phyloP scores from a whole-genome alignment of 1,140 invertebrate species.

The Phocides pigmalion region DNA sequence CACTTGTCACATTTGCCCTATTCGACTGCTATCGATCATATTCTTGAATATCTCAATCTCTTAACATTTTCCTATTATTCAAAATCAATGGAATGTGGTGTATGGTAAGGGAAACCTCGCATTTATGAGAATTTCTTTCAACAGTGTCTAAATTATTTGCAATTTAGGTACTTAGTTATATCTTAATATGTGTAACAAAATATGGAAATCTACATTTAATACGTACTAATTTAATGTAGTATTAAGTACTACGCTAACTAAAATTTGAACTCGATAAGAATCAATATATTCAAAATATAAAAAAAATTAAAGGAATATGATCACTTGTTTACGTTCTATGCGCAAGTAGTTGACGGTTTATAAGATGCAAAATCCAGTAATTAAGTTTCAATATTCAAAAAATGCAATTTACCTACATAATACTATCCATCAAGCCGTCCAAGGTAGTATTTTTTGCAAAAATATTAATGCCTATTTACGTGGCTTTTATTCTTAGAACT shows the following conservation, averaged over 20 bases:
- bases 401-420: slow-evolving; percentile 2
- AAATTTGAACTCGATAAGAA: no score
- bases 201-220: neutral
- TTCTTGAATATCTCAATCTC: neutral
- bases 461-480: slow-evolving; percentile 37
- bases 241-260: neutral
- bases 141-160: neutral
- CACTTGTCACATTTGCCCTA: neutral
- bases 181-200: neutral
- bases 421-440: slow-evolving; percentile 59
- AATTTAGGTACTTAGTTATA: neutral
- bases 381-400: no score
- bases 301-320: no score
- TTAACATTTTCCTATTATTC: neutral
- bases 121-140: neutral
- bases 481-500: slow-evolving; percentile 31
- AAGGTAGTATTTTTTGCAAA: slow-evolving; percentile 72
- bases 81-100: neutral
- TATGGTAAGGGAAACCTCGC: slow-evolving; percentile 14
- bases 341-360: slow-evolving; percentile 37
- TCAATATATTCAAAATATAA: no score
- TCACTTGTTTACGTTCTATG: no score
- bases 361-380: slow-evolving; percentile 6
- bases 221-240: neutral
- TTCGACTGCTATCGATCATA: slow-evolving; percentile 1